A percentile compares a stretch with the other conserved stretches of the same genome.
Conservation (phyloP, 2,888 invertebrate species). For the Chrysolina americana region DNA sequence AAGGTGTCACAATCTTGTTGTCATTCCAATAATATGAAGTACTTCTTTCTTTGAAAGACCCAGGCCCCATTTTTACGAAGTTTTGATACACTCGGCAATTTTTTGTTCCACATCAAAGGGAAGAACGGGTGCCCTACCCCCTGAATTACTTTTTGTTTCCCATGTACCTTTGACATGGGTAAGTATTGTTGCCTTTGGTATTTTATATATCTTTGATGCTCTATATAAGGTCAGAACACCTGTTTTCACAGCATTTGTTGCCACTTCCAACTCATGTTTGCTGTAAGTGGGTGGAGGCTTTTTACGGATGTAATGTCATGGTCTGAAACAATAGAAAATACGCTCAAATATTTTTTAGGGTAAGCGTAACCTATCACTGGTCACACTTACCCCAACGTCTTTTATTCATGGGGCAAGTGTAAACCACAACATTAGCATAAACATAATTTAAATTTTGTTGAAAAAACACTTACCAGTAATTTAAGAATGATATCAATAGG, state of each 20-base stretch:
- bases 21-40: background rate
- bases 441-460: background rate
- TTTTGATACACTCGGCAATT: background rate
- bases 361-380: slow-evolving; percentile 4
- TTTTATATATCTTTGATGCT: background rate
- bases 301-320: background rate
- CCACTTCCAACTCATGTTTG: background rate
- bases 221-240: background rate
- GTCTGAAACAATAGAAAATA: background rate
- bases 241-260: background rate
- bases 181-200: background rate
- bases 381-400: background rate
- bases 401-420: background rate
- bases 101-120: slow-evolving; percentile 3
- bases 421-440: background rate
- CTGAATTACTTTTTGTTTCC: background rate
- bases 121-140: slow-evolving; percentile 11
- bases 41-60: slow-evolving; percentile 18
- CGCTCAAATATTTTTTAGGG: background rate
- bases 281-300: background rate
- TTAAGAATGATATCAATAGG: background rate
- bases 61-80: slow-evolving; percentile 16
- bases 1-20: slow-evolving; percentile 21
- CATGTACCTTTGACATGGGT: background rate
- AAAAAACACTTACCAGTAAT: background rate